These are phyloP conservation scores for Drosophila kanapiae DNA, from an alignment of 1,140 invertebrate species.

Conservation along the genomic window DNA sequence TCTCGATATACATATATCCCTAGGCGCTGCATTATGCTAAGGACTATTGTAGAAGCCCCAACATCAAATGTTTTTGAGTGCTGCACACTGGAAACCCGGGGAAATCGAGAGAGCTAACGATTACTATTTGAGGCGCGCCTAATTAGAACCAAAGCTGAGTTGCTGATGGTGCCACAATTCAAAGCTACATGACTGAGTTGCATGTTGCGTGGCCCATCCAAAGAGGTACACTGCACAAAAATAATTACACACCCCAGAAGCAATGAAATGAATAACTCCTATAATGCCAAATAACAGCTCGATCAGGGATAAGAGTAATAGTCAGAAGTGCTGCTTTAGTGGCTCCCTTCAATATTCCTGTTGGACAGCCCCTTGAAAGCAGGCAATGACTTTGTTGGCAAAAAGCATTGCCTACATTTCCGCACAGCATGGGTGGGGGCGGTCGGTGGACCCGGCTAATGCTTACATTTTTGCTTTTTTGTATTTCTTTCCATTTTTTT, in stretches of 20 bases:
- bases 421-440: not conserved
- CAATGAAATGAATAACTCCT: not conserved
- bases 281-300: not conserved
- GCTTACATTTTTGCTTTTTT: not conserved
- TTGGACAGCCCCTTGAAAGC: not conserved
- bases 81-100: not conserved
- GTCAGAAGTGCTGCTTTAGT: not conserved
- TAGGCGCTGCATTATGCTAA: too few species aligned
- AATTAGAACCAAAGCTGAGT: conserved; percentile 7
- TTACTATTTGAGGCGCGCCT: conserved; percentile 6
- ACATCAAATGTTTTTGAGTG: not conserved
- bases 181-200: not conserved
- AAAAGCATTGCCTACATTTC: conserved; percentile 3
- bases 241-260: not conserved
- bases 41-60: too few species aligned
- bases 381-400: not conserved
- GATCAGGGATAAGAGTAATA: not conserved
- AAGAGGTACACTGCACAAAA: not conserved
- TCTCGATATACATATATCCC: not conserved
- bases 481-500: not conserved
- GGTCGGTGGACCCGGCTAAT: not conserved
- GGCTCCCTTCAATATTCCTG: not conserved
- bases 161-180: not conserved
- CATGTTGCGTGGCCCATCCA: not conserved
- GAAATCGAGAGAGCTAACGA: not conserved